Base-by-base conservation (phyloP, 2,113 vertebrate species). In the Opisthocomus hoazin region DNA sequence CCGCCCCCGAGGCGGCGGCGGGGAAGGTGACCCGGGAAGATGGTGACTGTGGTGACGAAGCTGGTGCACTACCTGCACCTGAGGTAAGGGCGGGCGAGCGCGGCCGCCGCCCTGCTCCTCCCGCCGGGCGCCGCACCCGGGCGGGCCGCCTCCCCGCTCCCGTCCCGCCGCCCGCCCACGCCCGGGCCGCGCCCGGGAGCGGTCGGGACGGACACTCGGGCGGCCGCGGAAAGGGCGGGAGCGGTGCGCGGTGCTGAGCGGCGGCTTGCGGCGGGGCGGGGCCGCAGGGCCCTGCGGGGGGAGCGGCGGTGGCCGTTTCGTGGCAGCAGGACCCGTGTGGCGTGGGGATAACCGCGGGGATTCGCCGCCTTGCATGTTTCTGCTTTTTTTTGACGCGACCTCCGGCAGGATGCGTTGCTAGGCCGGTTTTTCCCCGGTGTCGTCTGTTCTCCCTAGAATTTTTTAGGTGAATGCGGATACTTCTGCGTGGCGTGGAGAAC, bases 41-140 rank as follows among this genome's bases (percentile, higher is more conserved):
- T 98, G 97, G 97, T 98, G 51, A 97, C 96, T 6, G 95, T 98
- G 60, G 95, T 97, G 56, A 96, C 96, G 50, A 98, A 97, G 91
- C 94, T 98, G 82, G 97, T 96, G 36, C 97, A 97, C 51, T 97
- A 97, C 94, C 90, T 98, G 82, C 97, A 97, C 79, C 90, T 98
- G 86, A 97, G 98, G 98, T 98, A 97, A 97, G 70, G 71, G 58
- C 19, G 45, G 61, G 41, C 14, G 22, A 30, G 45, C 9, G 45
- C 53, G 15, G 78, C 54, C 9, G 34, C 54, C 24, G 64, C 58
- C n/a, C 77, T 19, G 41, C 58, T 29, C 17, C 83, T 68, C 50
- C 50, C 41, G 39, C 7, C 48, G 10, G 46, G 15, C 32, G 36
- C 36, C 23, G 54, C 68, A 53, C n/a, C 51, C 10, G 15, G 69